phyloP scores from a whole-genome alignment of 1,140 invertebrate genomes.

The Sminthurides bifidus region DNA sequence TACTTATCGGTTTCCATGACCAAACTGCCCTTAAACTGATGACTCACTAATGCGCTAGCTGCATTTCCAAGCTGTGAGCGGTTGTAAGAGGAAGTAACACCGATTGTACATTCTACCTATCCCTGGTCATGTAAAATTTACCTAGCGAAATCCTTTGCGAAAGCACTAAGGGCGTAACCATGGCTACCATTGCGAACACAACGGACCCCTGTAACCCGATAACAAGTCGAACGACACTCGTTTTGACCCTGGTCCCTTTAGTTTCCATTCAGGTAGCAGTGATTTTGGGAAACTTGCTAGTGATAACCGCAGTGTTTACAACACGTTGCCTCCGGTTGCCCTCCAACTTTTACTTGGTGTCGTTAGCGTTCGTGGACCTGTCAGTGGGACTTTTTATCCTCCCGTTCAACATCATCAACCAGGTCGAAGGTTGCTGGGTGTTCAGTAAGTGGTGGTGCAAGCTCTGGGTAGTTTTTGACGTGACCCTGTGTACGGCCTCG shows the following conservation, averaged over 20 bases:
- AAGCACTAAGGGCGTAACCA: too few species aligned
- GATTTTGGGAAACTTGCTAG: conserved; percentile 20
- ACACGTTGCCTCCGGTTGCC: conserved; percentile 9
- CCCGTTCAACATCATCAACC: conserved; percentile 11
- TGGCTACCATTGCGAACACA: too few species aligned
- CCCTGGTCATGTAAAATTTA: too few species aligned
- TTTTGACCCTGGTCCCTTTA: conserved; percentile 3
- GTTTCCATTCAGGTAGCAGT: conserved; percentile 2
- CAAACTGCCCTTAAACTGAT: too few species aligned
- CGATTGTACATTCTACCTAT: too few species aligned
- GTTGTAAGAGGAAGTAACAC: too few species aligned
- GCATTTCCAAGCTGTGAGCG: too few species aligned
- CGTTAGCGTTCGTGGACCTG: conserved; percentile 12
- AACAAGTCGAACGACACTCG: too few species aligned
- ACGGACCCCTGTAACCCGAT: too few species aligned
- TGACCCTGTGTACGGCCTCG: conserved; percentile 45
- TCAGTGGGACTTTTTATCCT: conserved; percentile 9
- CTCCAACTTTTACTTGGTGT: conserved; percentile 16
- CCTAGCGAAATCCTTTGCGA: too few species aligned
- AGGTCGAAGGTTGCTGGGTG: conserved; percentile 1
- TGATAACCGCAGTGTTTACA: conserved; percentile 11
- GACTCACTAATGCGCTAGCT: too few species aligned
- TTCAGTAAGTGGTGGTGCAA: neutral
- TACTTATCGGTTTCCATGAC: too few species aligned
- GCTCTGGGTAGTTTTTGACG: conserved; percentile 3